Conservation (phyloP, 2,113 vertebrate genomes). For the Elephantulus edwardii region DNA sequence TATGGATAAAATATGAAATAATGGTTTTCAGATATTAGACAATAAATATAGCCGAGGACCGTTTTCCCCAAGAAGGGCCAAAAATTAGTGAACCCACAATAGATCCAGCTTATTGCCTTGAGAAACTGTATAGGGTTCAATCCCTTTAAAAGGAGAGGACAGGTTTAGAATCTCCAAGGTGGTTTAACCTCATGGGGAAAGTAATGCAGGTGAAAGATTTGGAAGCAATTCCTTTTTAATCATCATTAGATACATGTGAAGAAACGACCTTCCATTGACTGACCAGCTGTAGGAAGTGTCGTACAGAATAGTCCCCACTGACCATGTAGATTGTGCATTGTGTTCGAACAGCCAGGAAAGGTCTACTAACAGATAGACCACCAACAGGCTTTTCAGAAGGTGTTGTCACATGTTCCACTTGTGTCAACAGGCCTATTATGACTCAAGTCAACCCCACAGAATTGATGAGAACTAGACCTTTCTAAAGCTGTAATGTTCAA, state of each 20-base stretch:
- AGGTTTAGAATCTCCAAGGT: not conserved
- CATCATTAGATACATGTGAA: not conserved
- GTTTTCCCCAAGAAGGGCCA: not conserved
- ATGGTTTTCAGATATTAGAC: not conserved
- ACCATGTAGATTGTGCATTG: not conserved
- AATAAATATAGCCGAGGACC: not conserved
- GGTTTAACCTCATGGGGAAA: no score
- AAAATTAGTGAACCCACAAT: not conserved
- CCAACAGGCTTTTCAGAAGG: not conserved
- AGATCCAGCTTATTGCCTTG: not conserved
- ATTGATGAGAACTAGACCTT: no score
- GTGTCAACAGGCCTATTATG: no score
- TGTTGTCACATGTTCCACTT: not conserved
- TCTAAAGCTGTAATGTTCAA: no score
- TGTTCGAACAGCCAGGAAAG: not conserved
- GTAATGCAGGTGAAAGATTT: no score
- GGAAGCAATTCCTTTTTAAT: not conserved
- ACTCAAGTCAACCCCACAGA: no score
- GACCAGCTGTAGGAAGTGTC: not conserved
- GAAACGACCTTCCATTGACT: not conserved
- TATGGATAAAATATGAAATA: not conserved
- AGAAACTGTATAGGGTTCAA: not conserved
- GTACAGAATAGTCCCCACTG: not conserved
- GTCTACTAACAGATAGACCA: not conserved
- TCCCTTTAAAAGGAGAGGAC: not conserved